Percentiles rank a stretch among this genome's conserved stretches.
Evolutionary conservation across 2,113 vertebrate species (phyloP).

Genomic region (Corydoras sp.): DNA sequence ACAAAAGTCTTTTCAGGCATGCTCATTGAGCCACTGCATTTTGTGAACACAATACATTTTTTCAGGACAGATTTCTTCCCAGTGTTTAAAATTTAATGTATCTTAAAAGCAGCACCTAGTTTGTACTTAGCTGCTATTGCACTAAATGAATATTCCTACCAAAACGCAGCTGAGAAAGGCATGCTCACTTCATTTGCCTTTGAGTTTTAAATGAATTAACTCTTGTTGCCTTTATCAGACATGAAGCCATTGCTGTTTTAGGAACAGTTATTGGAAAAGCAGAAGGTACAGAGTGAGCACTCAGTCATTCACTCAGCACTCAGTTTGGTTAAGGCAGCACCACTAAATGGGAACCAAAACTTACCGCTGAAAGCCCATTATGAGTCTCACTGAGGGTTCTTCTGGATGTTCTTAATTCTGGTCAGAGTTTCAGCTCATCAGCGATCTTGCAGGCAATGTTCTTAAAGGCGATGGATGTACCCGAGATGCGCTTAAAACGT

Average conservation of each 20-base stretch:
- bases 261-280: slow-evolving; percentile 5
- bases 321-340: slow-evolving; percentile 21
- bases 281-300: background rate
- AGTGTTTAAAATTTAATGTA: background rate
- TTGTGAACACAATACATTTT: background rate
- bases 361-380: slow-evolving; percentile 7
- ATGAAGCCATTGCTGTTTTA: background rate
- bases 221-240: background rate
- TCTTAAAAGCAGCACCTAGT: background rate
- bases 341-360: slow-evolving; percentile 3
- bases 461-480: slow-evolving; percentile 98
- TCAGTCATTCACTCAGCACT: too few species aligned
- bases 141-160: background rate
- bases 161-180: background rate
- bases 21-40: slow-evolving; percentile 13
- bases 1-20: slow-evolving; percentile 2
- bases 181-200: background rate
- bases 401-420: background rate
- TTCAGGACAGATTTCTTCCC: background rate
- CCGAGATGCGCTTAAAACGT: slow-evolving; percentile 96
- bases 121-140: background rate
- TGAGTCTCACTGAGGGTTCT: background rate
- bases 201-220: background rate
- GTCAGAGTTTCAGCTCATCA: slow-evolving; percentile 95
- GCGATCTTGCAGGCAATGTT: slow-evolving; percentile 95